A percentile compares a stretch with the other conserved stretches of the same genome.
Conservation (phyloP, 2,113 vertebrate genomes). For the Pholis gunnellus region DNA sequence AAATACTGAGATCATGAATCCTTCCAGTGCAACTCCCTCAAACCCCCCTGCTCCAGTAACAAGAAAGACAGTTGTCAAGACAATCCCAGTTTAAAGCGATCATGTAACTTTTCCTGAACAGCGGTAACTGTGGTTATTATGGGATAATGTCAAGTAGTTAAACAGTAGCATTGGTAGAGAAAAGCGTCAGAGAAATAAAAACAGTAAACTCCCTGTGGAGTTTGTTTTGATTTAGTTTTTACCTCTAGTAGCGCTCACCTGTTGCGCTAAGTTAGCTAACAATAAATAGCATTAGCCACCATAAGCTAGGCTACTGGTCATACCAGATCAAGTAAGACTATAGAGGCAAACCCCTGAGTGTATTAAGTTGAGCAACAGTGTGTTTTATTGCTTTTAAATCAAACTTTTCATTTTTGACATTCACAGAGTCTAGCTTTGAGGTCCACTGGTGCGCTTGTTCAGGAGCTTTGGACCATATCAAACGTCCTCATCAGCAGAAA, state of each 20-base stretch:
- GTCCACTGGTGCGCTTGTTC: too few relatives aligned
- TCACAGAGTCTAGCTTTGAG: too few relatives aligned
- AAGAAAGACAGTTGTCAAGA: background rate
- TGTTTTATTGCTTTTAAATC: background rate
- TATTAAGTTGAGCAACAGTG: background rate
- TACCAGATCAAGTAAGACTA: background rate
- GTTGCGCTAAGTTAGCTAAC: conserved; percentile 3
- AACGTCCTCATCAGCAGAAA: too few relatives aligned
- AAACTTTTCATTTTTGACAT: background rate
- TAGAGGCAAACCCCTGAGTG: background rate
- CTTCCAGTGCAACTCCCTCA: background rate
- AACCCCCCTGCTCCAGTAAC: background rate
- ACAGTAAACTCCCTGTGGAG: background rate
- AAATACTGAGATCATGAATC: background rate
- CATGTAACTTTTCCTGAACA: background rate
- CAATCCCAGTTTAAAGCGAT: background rate
- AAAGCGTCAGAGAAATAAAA: too few relatives aligned
- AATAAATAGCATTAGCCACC: background rate
- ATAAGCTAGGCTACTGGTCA: background rate
- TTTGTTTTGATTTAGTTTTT: background rate
- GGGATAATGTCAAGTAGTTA: background rate
- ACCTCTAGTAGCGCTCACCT: background rate
- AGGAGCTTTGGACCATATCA: background rate
- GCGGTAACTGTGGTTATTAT: background rate
- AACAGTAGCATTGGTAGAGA: background rate